Evolutionary conservation across 2,888 invertebrate species (phyloP).

Genomic region (Cephalotes varians): DNA sequence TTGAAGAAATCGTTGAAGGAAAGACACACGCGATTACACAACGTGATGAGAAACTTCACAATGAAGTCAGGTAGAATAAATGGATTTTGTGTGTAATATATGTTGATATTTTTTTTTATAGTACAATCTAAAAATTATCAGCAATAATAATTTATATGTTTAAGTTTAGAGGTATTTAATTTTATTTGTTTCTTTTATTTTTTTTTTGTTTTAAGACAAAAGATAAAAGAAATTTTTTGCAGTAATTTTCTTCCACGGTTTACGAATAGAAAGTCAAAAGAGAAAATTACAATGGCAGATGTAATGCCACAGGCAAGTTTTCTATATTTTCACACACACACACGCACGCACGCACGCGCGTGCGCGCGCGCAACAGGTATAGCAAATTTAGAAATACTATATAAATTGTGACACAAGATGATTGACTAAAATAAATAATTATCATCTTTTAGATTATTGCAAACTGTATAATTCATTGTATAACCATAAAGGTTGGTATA

Average conservation of each 20-base stretch:
- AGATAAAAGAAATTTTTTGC: not conserved
- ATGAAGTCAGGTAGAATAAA: constrained; percentile 31
- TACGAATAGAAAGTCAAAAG: not conserved
- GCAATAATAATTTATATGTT: not conserved
- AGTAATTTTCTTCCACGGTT: constrained; percentile 17
- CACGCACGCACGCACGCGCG: too few species aligned
- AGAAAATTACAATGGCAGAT: constrained; percentile 17
- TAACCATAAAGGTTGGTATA: constrained; percentile 87
- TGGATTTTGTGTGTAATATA: not conserved
- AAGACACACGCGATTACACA: not conserved
- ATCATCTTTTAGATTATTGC: constrained; percentile 84
- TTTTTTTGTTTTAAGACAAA: not conserved
- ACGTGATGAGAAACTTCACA: not conserved
- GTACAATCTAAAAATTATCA: not conserved
- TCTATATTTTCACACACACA: not conserved
- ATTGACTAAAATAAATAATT: not conserved
- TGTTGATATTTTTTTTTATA: not conserved
- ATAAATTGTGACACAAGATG: not conserved
- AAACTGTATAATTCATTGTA: constrained; percentile 85
- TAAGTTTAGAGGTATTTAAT: not conserved
- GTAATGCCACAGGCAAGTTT: constrained; percentile 21
- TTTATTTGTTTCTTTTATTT: not conserved
- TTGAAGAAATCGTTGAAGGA: not conserved
- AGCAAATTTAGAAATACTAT: too few species aligned
- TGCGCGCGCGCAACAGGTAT: too few species aligned